phyloP scores from a whole-genome alignment of 1,140 invertebrate species.

The Papilio polytes region DNA sequence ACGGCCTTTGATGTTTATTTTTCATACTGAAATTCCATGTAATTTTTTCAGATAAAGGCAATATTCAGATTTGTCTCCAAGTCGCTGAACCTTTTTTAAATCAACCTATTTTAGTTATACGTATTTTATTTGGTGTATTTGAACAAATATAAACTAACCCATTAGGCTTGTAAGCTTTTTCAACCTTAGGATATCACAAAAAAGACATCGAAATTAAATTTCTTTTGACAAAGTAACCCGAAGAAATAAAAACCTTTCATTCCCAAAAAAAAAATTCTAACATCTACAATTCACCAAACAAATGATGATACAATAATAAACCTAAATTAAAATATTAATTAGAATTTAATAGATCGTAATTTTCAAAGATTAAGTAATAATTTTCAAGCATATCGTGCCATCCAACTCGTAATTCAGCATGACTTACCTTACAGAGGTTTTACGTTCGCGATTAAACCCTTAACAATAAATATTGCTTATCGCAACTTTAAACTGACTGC shows the following conservation, averaged over 20 bases:
- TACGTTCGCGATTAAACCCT: slow-evolving; percentile 20
- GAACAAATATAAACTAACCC: neutral
- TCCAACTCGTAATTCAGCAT: slow-evolving; percentile 11
- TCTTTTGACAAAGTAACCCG: neutral
- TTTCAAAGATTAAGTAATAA: slow-evolving; percentile 14
- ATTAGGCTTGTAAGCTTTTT: neutral
- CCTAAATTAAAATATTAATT: neutral
- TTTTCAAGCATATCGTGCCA: slow-evolving; percentile 14
- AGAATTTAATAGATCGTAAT: neutral
- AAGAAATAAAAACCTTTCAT: neutral
- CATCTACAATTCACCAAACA: neutral
- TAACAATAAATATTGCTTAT: slow-evolving; percentile 38
- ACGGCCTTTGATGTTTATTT: slow-evolving; percentile 32
- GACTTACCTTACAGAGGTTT: slow-evolving; percentile 28
- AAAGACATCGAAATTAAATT: neutral
- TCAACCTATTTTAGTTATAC: neutral
- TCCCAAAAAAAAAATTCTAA: neutral
- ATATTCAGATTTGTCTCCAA: neutral
- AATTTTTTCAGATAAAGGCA: slow-evolving; percentile 10
- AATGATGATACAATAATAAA: neutral
- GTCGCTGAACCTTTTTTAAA: neutral
- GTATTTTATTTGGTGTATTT: neutral
- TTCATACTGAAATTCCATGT: neutral
- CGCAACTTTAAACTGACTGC: slow-evolving; percentile 26
- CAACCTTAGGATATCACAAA: neutral